A percentile compares a stretch with the other conserved stretches of the same genome.
These are phyloP conservation scores for Nannoperca australis DNA, from an alignment of 2,797 vertebrate genomes.

Conservation along the genomic window DNA sequence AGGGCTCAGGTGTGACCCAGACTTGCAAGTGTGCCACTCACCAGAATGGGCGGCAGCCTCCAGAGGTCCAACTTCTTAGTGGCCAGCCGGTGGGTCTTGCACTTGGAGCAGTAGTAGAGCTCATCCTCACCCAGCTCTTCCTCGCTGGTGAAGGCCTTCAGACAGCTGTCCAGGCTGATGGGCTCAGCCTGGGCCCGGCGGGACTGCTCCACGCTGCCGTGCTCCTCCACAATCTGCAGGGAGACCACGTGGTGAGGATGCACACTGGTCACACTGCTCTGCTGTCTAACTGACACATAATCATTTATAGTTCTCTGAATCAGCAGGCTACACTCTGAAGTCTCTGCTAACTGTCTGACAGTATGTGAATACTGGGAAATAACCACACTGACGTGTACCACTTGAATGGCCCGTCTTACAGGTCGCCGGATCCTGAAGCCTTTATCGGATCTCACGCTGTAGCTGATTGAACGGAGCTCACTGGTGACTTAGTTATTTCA, in stretches of 20 bases:
- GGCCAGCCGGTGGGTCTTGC: constrained; percentile 95
- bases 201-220: constrained; percentile 95
- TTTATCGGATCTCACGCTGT: neutral
- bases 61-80: constrained; percentile 99
- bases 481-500: neutral
- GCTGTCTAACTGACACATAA: neutral
- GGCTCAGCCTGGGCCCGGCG: constrained; percentile 96
- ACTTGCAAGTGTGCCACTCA: constrained; percentile 62
- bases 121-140: constrained; percentile 98
- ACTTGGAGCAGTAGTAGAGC: constrained; percentile 99
- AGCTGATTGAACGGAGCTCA: neutral
- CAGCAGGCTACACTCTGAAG: neutral
- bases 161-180: constrained; percentile 97
- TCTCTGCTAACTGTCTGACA: neutral
- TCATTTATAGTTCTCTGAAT: neutral
- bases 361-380: neutral
- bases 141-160: constrained; percentile 96
- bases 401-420: neutral
- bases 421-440: neutral
- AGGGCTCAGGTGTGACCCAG: neutral
- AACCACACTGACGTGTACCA: neutral
- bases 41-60: constrained; percentile 97
- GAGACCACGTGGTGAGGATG: neutral
- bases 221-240: constrained; percentile 93
- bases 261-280: neutral